phyloP scores from a whole-genome alignment of 2,113 vertebrate genomes.

The Tauraco erythrolophus region DNA sequence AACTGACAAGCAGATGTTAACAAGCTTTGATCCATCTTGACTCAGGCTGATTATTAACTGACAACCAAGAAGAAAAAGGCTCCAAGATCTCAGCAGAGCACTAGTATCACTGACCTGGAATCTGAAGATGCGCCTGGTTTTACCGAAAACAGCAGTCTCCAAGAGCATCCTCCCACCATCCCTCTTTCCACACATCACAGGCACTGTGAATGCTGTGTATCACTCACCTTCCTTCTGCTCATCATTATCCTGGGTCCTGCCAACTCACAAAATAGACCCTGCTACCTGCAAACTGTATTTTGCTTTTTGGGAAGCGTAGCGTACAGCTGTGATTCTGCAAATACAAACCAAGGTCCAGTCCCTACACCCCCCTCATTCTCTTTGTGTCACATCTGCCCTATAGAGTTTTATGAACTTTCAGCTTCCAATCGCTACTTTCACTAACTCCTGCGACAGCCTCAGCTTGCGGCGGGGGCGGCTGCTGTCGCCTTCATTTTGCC shows the following conservation, averaged over 20 bases:
- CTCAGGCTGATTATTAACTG: neutral
- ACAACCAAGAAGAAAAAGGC: neutral
- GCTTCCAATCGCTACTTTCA: neutral
- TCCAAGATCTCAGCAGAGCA: neutral
- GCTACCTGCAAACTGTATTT: neutral
- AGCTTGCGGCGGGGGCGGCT: neutral
- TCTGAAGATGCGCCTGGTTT: neutral
- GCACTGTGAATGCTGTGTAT: accelerated
- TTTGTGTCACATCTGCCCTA: neutral
- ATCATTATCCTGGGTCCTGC: neutral
- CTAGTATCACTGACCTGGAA: neutral
- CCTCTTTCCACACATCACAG: neutral
- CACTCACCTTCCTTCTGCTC: neutral
- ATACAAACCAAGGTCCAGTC: accelerated
- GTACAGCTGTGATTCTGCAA: neutral
- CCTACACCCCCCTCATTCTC: accelerated
- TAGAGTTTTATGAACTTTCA: constrained; percentile 19
- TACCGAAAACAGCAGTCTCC: neutral
- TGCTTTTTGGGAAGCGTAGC: accelerated
- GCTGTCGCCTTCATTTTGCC: neutral
- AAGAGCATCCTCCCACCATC: neutral
- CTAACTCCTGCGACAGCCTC: neutral
- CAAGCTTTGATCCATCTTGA: neutral
- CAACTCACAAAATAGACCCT: neutral
- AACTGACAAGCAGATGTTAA: neutral